Conservation (phyloP, 2,888 invertebrate species). For the Ornithoptera priamus region DNA sequence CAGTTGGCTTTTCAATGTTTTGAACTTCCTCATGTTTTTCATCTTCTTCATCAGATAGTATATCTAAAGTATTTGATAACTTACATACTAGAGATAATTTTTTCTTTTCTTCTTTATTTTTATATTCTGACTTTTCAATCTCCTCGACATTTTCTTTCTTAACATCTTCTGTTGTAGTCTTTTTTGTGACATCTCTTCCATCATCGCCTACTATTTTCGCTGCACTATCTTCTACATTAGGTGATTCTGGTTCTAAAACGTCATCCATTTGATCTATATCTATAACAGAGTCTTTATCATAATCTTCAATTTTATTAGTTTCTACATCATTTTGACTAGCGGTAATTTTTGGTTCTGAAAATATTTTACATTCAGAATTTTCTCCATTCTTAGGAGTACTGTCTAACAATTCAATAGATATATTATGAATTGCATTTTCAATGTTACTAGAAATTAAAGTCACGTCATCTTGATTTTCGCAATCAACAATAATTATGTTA, state of each 20-base stretch:
- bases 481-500: neutral
- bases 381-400: neutral
- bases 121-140: conserved; percentile 7
- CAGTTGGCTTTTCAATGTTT: conserved; percentile 14
- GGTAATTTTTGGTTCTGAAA: neutral
- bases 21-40: conserved; percentile 37
- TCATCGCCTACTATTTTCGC: conserved; percentile 29
- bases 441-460: neutral
- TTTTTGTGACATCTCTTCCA: conserved; percentile 21
- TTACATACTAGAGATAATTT: conserved; percentile 45
- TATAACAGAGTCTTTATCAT: neutral
- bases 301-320: neutral
- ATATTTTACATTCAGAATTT: neutral
- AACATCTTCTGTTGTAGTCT: conserved; percentile 13
- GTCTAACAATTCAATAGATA: neutral
- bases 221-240: conserved; percentile 7
- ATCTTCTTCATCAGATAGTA: conserved; percentile 69
- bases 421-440: neutral
- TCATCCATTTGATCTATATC: conserved; percentile 11
- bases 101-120: conserved; percentile 1
- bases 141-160: neutral
- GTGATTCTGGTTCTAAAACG: neutral
- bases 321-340: conserved; percentile 1
- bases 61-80: conserved; percentile 63
- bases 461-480: neutral